Evolutionary conservation across 2,113 vertebrate species (phyloP).

Genomic region (Eidolon helvum): DNA sequence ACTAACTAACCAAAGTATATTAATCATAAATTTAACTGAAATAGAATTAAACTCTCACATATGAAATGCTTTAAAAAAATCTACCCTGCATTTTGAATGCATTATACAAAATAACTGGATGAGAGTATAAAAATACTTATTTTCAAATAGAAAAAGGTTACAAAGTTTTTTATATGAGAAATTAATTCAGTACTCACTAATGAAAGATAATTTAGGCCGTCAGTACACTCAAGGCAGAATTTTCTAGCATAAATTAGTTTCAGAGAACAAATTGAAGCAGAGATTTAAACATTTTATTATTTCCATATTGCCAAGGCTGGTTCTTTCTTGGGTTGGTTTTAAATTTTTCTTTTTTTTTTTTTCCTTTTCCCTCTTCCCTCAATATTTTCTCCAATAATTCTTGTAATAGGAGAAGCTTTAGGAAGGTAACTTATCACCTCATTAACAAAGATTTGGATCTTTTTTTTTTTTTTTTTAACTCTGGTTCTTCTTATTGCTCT

Average conservation of each 20-base stretch:
- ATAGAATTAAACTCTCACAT: constrained; percentile 45
- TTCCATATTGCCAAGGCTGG: neutral
- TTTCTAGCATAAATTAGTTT: constrained; percentile 54
- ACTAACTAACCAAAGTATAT: constrained; percentile 54
- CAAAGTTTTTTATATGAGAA: constrained; percentile 21
- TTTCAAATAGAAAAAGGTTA: constrained; percentile 60
- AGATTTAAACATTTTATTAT: constrained; percentile 24
- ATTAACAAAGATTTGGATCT: constrained; percentile 33
- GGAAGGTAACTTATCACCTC: neutral
- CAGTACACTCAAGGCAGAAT: constrained; percentile 65
- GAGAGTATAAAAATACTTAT: neutral
- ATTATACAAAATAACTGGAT: constrained; percentile 38
- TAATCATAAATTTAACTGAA: constrained; percentile 67
- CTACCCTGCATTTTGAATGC: constrained; percentile 29
- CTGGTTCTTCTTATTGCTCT: neutral
- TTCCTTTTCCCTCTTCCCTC: neutral
- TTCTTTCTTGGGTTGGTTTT: constrained; percentile 27
- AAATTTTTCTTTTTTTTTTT: constrained; percentile 1
- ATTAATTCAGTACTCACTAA: constrained; percentile 42
- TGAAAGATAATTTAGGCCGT: constrained; percentile 60
- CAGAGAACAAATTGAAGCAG: constrained; percentile 53
- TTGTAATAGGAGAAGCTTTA: neutral
- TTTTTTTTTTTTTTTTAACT: neutral
- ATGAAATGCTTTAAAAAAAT: constrained; percentile 45
- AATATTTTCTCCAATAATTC: neutral